Evolutionary conservation across 1,140 invertebrate genomes (phyloP), one percentile per base, ranked within the genome.

Genomic region (Tetramorium simillimum): DNA sequence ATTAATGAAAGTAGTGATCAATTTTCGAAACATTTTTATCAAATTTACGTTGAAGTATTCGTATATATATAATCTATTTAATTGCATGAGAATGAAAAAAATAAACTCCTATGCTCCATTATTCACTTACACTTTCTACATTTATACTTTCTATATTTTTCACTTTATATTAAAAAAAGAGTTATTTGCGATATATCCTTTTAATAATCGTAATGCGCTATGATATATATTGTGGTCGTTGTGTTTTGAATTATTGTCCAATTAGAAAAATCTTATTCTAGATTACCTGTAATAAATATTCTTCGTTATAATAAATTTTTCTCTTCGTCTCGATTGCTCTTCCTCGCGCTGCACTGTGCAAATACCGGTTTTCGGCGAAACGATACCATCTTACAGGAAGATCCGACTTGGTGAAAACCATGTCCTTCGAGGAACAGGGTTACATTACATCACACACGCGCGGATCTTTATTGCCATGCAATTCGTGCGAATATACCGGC

Each of bases 371-470:
- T 86, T 88, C 28, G 37, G 10, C 69, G 82, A 88, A 90, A 88
- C 72, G 89, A 91, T 86, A 90, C 81, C 82, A 88, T 91, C 89
- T 88, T 91, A 91, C 89, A 91, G 89, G 89, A 91, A 91, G 89
- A 91, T 90, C 89, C 86, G 88, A 90, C 70, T 78, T 60, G 86
- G 89, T 88, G 89, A 91, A 91, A 91, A 91, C 89, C 58, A 65
- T 63, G 89, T 86, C 89, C 89, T 91, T 90, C 86, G 86, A 51
- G 43, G 82, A 90, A 91, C 89, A 91, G 89, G 81, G 89, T 91
- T 90, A 90, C 53, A 63, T 90, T 91, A 88, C 89, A 72, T 91
- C 89, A 91, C 65, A 78, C 70, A 43, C 70, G 53, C 33, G 43
- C 56, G 46, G 16, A 14, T 84, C 69, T 84, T 84, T 84, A 84